A percentile compares a stretch with the other conserved stretches of the same genome.
These are phyloP conservation scores for Scleropages formosus DNA, from an alignment of 2,797 vertebrate species.

Conservation along the genomic window DNA sequence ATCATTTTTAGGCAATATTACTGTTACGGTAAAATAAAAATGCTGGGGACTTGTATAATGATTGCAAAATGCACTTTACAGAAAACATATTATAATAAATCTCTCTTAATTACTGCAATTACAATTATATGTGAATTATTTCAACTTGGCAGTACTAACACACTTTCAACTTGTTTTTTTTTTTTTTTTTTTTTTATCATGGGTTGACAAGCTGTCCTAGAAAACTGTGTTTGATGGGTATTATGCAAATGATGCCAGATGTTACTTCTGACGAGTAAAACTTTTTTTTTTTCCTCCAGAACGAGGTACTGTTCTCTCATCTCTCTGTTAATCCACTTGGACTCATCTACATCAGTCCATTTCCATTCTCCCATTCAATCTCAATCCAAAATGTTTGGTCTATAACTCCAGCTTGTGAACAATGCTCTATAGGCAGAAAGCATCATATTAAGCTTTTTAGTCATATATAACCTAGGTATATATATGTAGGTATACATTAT, in stretches of 20 bases:
- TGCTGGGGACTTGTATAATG: not conserved
- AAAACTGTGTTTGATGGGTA: constrained; percentile 68
- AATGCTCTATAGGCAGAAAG: constrained; percentile 75
- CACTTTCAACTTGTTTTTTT: constrained; percentile 39
- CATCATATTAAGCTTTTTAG: constrained; percentile 65
- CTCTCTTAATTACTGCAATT: not conserved
- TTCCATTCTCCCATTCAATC: constrained; percentile 49
- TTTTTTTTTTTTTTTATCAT: constrained; percentile 47
- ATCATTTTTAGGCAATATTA: not conserved
- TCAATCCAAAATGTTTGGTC: constrained; percentile 73
- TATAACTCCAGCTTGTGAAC: constrained; percentile 81
- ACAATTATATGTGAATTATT: not conserved
- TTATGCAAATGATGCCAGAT: constrained; percentile 77
- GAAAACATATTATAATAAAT: constrained; percentile 15
- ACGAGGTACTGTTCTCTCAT: constrained; percentile 30
- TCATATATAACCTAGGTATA: too few species aligned
- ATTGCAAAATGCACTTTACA: not conserved
- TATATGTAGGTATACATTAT: too few species aligned
- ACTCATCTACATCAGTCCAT: constrained; percentile 59
- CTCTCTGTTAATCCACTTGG: constrained; percentile 36
- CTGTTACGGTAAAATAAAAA: not conserved
- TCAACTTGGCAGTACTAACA: not conserved
- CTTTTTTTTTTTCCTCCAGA: constrained; percentile 27
- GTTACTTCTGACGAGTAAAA: constrained; percentile 66
- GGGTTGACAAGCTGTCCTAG: constrained; percentile 66